Conservation (phyloP, 2,113 vertebrate genomes). For the Elephas maximus region DNA sequence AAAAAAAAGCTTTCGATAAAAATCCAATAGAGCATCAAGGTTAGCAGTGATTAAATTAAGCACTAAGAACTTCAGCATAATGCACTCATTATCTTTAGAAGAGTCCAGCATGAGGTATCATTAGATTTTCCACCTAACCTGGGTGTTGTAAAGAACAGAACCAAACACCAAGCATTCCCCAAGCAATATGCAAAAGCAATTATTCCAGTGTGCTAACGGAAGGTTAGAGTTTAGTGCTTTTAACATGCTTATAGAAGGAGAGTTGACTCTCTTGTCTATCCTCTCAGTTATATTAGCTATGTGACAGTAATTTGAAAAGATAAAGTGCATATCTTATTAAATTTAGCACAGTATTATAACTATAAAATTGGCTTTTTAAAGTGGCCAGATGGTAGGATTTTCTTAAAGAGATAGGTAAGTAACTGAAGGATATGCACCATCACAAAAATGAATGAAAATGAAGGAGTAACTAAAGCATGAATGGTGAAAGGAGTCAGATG, state of each 20-base stretch:
- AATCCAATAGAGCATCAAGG: slow-evolving; percentile 53
- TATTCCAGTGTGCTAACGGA: slow-evolving; percentile 66
- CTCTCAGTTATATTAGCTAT: slow-evolving; percentile 43
- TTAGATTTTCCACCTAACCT: background rate
- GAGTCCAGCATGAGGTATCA: background rate
- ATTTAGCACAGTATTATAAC: slow-evolving; percentile 12
- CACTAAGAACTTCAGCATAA: slow-evolving; percentile 43
- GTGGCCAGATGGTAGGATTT: slow-evolving; percentile 46
- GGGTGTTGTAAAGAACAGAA: background rate
- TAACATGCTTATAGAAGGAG: slow-evolving; percentile 11
- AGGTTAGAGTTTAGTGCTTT: slow-evolving; percentile 60
- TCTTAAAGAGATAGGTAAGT: slow-evolving; percentile 58
- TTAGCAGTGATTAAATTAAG: slow-evolving; percentile 61
- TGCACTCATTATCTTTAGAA: slow-evolving; percentile 32
- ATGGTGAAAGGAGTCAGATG: background rate
- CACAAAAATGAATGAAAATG: slow-evolving; percentile 22
- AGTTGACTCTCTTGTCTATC: slow-evolving; percentile 42
- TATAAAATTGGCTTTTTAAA: slow-evolving; percentile 52
- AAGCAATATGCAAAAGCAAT: slow-evolving; percentile 42
- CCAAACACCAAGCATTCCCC: background rate
- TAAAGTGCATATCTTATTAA: slow-evolving; percentile 67
- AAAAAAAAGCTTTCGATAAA: slow-evolving; percentile 11
- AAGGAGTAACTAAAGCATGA: background rate
- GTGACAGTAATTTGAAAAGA: slow-evolving; percentile 72
- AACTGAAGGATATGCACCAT: background rate